Conservation (phyloP, 2,113 vertebrate species). For the Elgaria multicarinata region DNA sequence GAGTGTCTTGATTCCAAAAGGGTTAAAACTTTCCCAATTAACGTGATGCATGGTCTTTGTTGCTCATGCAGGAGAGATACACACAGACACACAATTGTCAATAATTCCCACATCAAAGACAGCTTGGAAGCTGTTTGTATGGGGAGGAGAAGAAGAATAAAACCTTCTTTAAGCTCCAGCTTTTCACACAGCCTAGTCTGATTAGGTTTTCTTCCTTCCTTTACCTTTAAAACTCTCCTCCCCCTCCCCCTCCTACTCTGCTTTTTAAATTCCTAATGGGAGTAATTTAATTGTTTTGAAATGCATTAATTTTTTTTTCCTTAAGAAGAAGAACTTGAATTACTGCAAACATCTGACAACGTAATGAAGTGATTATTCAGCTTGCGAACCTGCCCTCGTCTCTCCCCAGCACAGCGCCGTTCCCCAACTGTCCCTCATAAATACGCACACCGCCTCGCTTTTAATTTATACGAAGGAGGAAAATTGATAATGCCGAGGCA, state of each 20-base stretch:
- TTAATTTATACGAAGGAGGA: neutral
- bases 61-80: neutral
- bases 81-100: neutral
- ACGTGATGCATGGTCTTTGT: neutral
- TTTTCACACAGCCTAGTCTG: neutral
- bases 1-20: neutral
- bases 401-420: neutral
- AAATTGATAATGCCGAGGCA: neutral
- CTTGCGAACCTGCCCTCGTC: neutral
- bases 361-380: conserved; percentile 21
- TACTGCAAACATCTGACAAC: conserved; percentile 48
- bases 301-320: conserved; percentile 69
- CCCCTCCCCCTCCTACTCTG: neutral
- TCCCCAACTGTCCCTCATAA: too few relatives aligned
- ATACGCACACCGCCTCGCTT: accelerated
- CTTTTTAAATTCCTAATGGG: conserved; percentile 6
- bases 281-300: conserved; percentile 34
- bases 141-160: neutral
- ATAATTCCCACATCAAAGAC: conserved; percentile 31
- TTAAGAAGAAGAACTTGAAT: conserved; percentile 75
- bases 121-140: neutral
- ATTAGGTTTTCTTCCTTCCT: neutral
- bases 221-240: neutral
- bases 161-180: neutral
- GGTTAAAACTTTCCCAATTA: neutral